A percentile compares a stretch with the other conserved stretches of the same genome.
Conservation (phyloP, 2,113 vertebrate genomes). For the Ceyx cyanopectus region DNA sequence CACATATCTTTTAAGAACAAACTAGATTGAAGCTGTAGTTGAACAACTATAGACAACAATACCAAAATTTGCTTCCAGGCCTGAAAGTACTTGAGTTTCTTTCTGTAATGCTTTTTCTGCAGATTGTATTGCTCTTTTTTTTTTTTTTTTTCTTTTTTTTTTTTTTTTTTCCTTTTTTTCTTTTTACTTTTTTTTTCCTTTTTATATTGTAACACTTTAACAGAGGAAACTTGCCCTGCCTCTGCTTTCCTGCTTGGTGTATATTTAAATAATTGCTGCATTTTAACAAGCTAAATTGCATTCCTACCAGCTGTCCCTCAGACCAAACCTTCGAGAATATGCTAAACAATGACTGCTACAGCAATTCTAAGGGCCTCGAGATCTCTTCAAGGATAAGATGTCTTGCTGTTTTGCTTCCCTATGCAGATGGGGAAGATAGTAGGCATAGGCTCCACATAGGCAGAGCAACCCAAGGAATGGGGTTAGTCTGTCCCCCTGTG, state of each 20-base stretch:
- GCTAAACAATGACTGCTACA: conserved; percentile 50
- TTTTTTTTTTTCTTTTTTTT: too few species aligned
- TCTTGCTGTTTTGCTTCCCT: conserved; percentile 47
- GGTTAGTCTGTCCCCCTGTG: background rate
- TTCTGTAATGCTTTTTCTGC: background rate
- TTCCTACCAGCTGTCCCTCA: conserved; percentile 54
- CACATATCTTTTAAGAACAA: conserved; percentile 9
- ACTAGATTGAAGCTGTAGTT: background rate
- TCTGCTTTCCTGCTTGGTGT: conserved; percentile 34
- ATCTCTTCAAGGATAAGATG: conserved; percentile 57
- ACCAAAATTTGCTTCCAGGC: background rate
- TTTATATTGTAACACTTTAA: conserved; percentile 33
- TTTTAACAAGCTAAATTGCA: conserved; percentile 59
- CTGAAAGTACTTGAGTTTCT: background rate
- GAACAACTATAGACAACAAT: background rate
- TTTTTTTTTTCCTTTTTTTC: background rate
- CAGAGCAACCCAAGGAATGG: background rate
- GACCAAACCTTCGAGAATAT: conserved; percentile 61
- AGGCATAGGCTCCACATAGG: background rate
- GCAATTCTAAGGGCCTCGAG: conserved; percentile 42
- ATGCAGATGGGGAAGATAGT: conserved; percentile 48
- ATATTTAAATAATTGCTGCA: conserved; percentile 68
- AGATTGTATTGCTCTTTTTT: background rate
- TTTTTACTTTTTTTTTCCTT: too few species aligned
- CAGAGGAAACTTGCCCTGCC: conserved; percentile 33